Evolutionary conservation across 2,888 invertebrate genomes (phyloP).

Genomic region (Ormyrus pomaceus): DNA sequence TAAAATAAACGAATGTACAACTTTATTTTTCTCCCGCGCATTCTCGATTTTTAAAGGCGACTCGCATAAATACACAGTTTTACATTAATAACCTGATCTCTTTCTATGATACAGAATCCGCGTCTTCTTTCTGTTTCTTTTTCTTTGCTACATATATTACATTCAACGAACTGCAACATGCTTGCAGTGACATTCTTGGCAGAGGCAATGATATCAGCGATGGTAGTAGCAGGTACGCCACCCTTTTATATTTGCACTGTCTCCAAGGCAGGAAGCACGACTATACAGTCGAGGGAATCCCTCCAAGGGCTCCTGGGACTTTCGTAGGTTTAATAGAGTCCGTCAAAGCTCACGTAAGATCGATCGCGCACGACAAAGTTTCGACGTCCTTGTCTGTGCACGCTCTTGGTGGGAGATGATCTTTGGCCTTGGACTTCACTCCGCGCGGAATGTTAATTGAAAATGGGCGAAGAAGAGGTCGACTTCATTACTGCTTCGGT

Average conservation of each 20-base stretch:
- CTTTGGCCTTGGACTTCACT: constrained; percentile 50
- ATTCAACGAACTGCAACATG: constrained; percentile 11
- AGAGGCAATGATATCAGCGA: not conserved
- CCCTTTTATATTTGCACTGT: not conserved
- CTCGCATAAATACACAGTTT: constrained; percentile 58
- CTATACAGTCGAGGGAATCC: constrained; percentile 31
- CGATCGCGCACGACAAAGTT: constrained; percentile 39
- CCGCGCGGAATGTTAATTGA: constrained; percentile 48
- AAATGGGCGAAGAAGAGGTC: constrained; percentile 30
- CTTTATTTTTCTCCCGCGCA: constrained; percentile 37
- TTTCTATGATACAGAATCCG: constrained; percentile 43
- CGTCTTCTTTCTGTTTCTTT: constrained; percentile 13
- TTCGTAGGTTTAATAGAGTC: constrained; percentile 9
- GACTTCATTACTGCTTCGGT: constrained; percentile 23
- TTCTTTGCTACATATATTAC: constrained; percentile 44
- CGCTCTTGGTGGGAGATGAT: constrained; percentile 43
- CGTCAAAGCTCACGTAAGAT: constrained; percentile 27
- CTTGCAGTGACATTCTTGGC: not conserved
- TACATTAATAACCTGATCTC: constrained; percentile 21
- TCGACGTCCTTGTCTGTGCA: constrained; percentile 6
- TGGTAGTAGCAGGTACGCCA: constrained; percentile 1
- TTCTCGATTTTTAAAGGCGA: constrained; percentile 57
- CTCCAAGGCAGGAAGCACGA: constrained; percentile 26
- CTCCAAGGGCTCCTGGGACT: constrained; percentile 24
- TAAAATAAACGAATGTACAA: constrained; percentile 61